Base-by-base conservation (phyloP, 1,140 invertebrate species). In the Laupala kohalensis region DNA sequence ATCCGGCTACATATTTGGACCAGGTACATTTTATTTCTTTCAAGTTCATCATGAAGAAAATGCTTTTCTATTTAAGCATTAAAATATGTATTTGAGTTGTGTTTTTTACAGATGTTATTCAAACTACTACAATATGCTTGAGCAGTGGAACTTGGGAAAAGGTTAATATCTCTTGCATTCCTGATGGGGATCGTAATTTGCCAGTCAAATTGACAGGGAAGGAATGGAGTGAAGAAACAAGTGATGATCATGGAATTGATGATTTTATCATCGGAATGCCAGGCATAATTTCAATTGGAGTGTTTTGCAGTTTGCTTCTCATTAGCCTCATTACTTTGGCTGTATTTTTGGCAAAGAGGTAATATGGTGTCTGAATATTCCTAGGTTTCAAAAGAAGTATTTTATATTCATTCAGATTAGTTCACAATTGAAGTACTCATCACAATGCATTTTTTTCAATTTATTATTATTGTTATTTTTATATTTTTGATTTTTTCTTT, bases 261-360 rank as follows among this genome's bases (percentile, higher is more conserved):
- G 64, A 69, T 67, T 19, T 53, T n/a, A 24, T 26, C 23, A 15
- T 67, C 6, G 65, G 64, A 62, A 71, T 37, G 4, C 53, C 66
- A 28, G 72, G 71, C 25, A n/a, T 70, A 13, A 64, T 69, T 25
- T 67, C 71, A 15, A 65, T 74, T 29, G 73, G 63, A 24, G 27
- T 71, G 12, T 53, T 70, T 28, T 67, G 67, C n/a, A 53, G 25
- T 15, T 30, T 70, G 6, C 64, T 73, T 4, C 62, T 73, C 30
- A 67, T 70, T 12, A 73, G 70, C 13, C 15, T 74, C 15, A 25
- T 30, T 37, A 67, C 63, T 28, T n/a, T 74, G 24, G 71, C 37
- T 6, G 72, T 72, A 23, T 69, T 73, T 19, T 53, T 69, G 13
- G 67, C 71, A 25, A 70, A 65, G 53, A 71, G 69, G 69, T 68